Evolutionary conservation across 2,888 invertebrate genomes (phyloP), one percentile per base, ranked within the genome.

Genomic region (Erpobdella octoculata): DNA sequence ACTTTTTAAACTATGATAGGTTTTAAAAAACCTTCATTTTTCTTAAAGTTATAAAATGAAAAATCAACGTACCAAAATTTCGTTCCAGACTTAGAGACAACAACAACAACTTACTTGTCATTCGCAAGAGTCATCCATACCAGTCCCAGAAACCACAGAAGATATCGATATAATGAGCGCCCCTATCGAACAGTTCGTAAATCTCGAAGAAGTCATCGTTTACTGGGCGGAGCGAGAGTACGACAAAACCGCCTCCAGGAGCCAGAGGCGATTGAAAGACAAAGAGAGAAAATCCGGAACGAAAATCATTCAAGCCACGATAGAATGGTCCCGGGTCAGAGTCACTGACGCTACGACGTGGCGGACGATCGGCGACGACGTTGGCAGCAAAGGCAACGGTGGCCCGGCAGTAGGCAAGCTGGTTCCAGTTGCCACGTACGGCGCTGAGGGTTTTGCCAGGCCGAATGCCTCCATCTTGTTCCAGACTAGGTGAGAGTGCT

Each of bases 291-390:
- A 68, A 61, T 74, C 72, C 48, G 69, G 72, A 9, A 67, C 53
- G 12, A 73, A 73, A 25, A 72, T 73, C 70, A 31, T 76, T 37
- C 62, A 62, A 12, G 28, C 73, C 6, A 28, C 36, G 35, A 74
- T 76, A 33, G 76, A 76, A 64, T 76, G 76, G 76, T 71, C 73
- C 3, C 68, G 74, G 21, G 73, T 73, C 33, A 69, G 67, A 25
- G 73, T 75, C 71, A 59, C 31, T 28, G 75, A 76, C 71, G 35
- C 35, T 6, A 76, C 75, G 5, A 46, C n/a, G 4, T 76, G 76
- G 76, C 36, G 59, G 18, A 15, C 53, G 21, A n/a, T 74, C 25
- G 61, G 61, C 4, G 70, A 73, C n/a, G 71, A 68, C n/a, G 36
- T 33, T 18, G 69, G 25, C 21, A 36, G n/a, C 15, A 18, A 31